Evolutionary conservation across 2,797 vertebrate genomes (phyloP).

Genomic region (Aphelocoma californica): DNA sequence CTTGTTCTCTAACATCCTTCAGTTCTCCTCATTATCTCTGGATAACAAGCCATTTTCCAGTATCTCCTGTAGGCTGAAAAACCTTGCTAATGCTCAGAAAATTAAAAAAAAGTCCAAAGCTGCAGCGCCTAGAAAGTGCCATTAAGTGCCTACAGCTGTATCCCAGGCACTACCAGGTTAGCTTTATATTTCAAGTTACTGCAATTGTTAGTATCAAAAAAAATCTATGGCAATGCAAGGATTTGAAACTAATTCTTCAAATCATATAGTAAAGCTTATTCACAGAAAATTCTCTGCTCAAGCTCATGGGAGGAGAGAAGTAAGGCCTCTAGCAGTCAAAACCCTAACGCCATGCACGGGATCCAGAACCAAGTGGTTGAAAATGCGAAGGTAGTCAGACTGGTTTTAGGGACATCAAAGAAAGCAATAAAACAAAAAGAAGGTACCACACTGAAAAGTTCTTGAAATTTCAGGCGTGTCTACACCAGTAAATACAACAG

Average conservation of each 20-base stretch:
- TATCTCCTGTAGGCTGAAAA: neutral
- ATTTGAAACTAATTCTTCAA: neutral
- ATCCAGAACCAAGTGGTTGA: neutral
- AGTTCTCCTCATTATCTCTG: neutral
- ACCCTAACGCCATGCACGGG: fast-evolving
- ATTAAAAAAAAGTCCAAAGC: neutral
- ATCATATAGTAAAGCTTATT: neutral
- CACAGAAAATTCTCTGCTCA: neutral
- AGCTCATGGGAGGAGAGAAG: neutral
- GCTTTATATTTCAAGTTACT: neutral
- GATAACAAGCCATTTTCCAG: neutral
- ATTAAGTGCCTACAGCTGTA: neutral
- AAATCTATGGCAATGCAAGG: neutral
- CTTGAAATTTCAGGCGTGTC: neutral
- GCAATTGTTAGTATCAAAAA: neutral
- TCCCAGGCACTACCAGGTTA: neutral
- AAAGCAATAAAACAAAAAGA: neutral
- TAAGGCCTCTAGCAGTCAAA: neutral
- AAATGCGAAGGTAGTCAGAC: fast-evolving
- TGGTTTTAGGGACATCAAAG: neutral
- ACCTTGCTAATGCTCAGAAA: neutral
- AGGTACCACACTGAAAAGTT: neutral
- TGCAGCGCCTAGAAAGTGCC: neutral
- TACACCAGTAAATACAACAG: neutral
- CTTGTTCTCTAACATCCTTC: neutral